Percentiles rank a stretch among this genome's conserved stretches.
Conservation (phyloP, 2,113 vertebrate genomes). For the Philantomba maxwellii region DNA sequence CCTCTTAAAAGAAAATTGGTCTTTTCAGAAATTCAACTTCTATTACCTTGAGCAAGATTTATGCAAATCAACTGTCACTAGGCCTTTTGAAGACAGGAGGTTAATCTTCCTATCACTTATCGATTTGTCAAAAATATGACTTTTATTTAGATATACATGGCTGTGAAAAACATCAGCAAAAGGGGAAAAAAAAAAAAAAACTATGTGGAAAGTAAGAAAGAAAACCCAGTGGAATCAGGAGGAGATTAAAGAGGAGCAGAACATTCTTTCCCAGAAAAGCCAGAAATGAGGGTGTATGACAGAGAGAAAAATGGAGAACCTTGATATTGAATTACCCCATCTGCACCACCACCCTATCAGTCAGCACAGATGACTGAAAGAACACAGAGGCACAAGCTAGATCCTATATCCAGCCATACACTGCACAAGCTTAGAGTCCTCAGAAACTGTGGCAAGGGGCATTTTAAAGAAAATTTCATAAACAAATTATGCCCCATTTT, state of each 20-base stretch:
- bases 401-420: not conserved
- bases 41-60: not conserved
- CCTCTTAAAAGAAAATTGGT: not conserved
- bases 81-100: not conserved
- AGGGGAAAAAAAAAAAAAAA: not conserved
- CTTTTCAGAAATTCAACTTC: not conserved
- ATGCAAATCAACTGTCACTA: not conserved
- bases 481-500: not conserved
- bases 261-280: not conserved
- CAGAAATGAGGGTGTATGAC: not conserved
- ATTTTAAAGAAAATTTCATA: not conserved
- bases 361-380: not conserved
- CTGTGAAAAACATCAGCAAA: not conserved
- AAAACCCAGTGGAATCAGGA: not conserved
- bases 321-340: not conserved
- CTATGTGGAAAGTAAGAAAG: not conserved
- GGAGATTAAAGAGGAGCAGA: not conserved
- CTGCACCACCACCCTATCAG: not conserved
- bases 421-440: not conserved
- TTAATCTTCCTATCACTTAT: not conserved
- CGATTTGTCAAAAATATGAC: not conserved
- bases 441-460: not conserved
- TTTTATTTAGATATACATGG: constrained; percentile 8
- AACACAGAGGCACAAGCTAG: not conserved
- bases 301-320: not conserved